Evolutionary conservation across 2,113 vertebrate species (phyloP), one percentile per base, ranked within the genome.

Genomic region (Apodemus speciosus): DNA sequence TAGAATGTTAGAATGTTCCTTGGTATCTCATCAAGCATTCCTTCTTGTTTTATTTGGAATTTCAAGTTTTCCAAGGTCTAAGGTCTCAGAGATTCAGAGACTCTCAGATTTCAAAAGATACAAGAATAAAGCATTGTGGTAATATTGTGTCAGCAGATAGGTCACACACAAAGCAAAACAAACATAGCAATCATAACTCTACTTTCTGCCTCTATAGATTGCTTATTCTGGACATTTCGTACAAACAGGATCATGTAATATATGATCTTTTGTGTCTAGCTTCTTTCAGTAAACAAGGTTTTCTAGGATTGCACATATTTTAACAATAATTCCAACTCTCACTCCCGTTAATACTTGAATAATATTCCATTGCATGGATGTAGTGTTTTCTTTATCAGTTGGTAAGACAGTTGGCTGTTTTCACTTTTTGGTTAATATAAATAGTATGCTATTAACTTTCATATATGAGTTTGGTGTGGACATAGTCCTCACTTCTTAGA

Each of bases 51-150:
- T 83, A 35, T 38, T 94, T 64, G 64, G 58, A 87, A 56, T 51
- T 89, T 68, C 46, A 89, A 40, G 40, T 93, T 87, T 93, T 56
- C 75, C 81, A 73, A 75, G 40, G 49, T 15, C 86, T 38, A 4
- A 21, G 35, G 13, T 53, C 68, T 92, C 30, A 81, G 58, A 68
- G 16, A 62, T 27, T 95, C 27, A 79, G 49, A 68, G 68, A 81
- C 75, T 92, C 81, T 64, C 56, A 76, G 56, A 84, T 92, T 91
- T 58, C 58, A 69, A 88, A 85, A 40, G 49, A 66, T 83, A 92
- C 0, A 32, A 84, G 13, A 83, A 9, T 25, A n/a, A 90, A 68
- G 35, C 38, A 85, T 51, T 92, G 10, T 49, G 35, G 27, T 53
- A 93, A 53, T 38, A 43, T 27, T 60, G 73, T 60, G n/a, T 77